Base-by-base conservation (phyloP, 2,888 invertebrate genomes). In the Erebia palarica region DNA sequence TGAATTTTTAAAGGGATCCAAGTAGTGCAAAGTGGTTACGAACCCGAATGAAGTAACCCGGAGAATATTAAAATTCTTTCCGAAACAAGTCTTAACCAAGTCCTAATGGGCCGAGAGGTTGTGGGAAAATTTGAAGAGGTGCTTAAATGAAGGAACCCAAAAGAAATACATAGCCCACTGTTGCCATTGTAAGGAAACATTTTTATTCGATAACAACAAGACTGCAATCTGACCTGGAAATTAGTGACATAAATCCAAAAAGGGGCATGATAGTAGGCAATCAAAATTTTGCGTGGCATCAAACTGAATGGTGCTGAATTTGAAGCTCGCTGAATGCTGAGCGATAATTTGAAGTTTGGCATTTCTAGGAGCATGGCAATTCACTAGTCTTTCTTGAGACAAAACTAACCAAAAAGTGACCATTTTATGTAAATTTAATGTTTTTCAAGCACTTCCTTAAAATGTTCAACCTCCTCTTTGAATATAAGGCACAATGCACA, bases 401-500 rank as follows among this genome's bases (percentile, higher is more conserved):
- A 47, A 47, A 47, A 47, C 10, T 11, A 47, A 47, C 0, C 0
- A 44, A 47, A 47, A 8, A 51, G n/a, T 51, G 8, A 51, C n/a
- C n/a, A 51, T 8, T n/a, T n/a, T 8, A 5, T n/a, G 9, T n/a
- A 51, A 7, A 3, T 53, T 2, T 53, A 51, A 51, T 1, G n/a
- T 16, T 9, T 53, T 9, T 8, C 16, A 16, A 9, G 16, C 53
- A 8, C 55, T 18, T 55, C 55, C 10, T 55, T 10, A 55, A 55
- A 55, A 16, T 16, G 3, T 18, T 8, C 55, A 9, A 18, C 55
- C 18, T 18, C 7, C 55, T 55, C 55, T 18, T 18, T 9, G 16
- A 18, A 55, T 16, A 18, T 18, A 83, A 86, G 83, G 88, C 85
- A 90, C 91, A 91, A 88, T 91, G 87, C 87, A 88, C 86, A 90